Percentiles rank a stretch among this genome's conserved stretches.
Conservation (phyloP, 2,113 vertebrate genomes). For the Balaeniceps rex region DNA sequence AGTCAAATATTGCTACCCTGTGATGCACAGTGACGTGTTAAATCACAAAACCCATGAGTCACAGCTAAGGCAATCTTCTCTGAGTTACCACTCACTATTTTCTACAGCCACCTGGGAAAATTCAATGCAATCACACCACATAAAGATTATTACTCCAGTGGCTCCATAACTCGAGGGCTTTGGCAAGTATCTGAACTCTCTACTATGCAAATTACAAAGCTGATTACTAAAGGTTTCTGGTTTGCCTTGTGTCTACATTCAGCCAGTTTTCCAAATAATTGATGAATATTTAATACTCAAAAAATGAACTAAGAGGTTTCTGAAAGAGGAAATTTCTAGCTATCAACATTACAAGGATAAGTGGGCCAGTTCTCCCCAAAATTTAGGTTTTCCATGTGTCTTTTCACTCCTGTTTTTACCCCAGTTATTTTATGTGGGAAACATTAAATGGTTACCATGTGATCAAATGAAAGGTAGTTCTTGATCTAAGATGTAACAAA, state of each 20-base stretch:
- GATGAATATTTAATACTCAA: background rate
- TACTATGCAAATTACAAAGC: background rate
- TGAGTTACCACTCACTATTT: background rate
- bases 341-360: background rate
- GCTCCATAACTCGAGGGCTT: background rate
- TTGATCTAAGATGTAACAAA: background rate
- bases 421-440: background rate
- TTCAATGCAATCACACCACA: background rate
- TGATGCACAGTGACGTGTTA: accelerated
- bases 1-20: background rate
- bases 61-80: background rate
- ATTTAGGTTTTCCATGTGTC: background rate
- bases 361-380: background rate
- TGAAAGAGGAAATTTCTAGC: background rate
- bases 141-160: background rate
- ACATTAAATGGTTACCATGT: background rate
- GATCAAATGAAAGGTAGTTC: background rate
- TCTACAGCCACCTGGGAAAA: background rate
- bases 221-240: background rate
- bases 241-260: background rate
- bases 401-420: background rate
- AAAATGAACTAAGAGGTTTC: background rate
- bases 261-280: background rate
- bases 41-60: background rate
- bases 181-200: background rate